Conservation (phyloP, 2,888 invertebrate genomes). For the Trichogramma evanescens region DNA sequence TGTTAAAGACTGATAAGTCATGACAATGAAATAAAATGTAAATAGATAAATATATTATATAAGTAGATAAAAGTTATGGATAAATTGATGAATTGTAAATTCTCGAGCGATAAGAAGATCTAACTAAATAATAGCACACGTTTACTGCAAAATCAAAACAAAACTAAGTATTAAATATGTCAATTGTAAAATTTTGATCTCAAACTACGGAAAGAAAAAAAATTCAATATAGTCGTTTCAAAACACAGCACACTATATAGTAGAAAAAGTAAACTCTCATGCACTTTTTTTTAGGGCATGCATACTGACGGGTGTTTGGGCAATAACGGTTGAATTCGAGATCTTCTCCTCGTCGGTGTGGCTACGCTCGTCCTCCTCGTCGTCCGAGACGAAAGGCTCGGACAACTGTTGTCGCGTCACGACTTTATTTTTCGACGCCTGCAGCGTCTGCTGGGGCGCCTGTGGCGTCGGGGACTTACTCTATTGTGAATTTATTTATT, state of each 20-base stretch:
- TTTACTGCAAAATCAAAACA: too few relatives aligned
- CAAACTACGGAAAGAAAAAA: too few relatives aligned
- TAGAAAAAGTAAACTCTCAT: constrained; percentile 15
- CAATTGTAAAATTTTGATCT: too few relatives aligned
- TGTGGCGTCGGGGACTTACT: constrained; percentile 46
- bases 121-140: too few relatives aligned
- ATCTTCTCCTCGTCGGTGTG: constrained; percentile 42
- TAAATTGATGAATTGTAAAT: too few relatives aligned
- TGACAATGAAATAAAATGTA: too few relatives aligned
- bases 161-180: too few relatives aligned
- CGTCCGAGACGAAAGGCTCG: constrained; percentile 87
- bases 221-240: too few relatives aligned
- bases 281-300: constrained; percentile 17
- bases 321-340: constrained; percentile 41
- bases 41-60: too few relatives aligned
- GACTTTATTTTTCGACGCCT: constrained; percentile 49
- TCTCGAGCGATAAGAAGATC: too few relatives aligned
- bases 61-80: too few relatives aligned
- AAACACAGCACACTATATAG: background rate
- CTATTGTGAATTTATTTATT: constrained; percentile 28
- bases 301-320: constrained; percentile 43
- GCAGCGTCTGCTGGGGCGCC: constrained; percentile 33
- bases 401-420: constrained; percentile 81
- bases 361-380: constrained; percentile 57
- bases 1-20: too few relatives aligned